Evolutionary conservation across 2,888 invertebrate genomes (phyloP), one percentile per base, ranked within the genome.

Genomic region (Netelia fuscicornis): DNA sequence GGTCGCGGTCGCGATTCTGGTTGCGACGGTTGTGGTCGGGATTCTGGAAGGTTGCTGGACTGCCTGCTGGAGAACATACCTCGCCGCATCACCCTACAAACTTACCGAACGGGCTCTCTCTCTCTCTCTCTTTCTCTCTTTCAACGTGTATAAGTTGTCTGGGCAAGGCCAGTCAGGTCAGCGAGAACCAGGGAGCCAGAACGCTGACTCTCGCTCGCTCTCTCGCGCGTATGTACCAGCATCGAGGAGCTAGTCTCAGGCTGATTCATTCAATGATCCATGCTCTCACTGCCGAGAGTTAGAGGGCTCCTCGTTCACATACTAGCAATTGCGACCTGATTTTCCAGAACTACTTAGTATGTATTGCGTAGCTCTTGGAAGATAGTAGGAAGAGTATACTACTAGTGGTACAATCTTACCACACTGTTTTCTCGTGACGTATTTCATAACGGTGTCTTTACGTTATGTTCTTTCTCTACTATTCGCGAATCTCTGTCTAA

Each of bases 331-430:
- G 85, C 81, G 86, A 81, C 89, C 87, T 87, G 90, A 89, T 90
- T 89, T 89, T 88, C 87, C 83, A 87, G 86, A 89, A 87, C 89
- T 87, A 88, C 87, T 91, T 89, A 85, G 84, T 89, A 90, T 90
- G 89, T 90, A 89, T 89, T 88, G 90, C 86, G 87, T 88, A 86
- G 79, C 85, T 82, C 81, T 68, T 48, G 52, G 48, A 65, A 76
- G 85, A 86, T 84, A 86, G 87, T 84, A 85, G 85, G 87, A 85
- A 80, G 76, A 83, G 79, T 81, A 83, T 83, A 77, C 77, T 60
- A 68, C 70, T 70, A 75, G 79, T 70, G 79, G 75, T 79, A 68
- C 70, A 54, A 79, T 37, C n/a, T 54, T 56, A 64, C 68, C 79
- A 74, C 78, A 76, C 74, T 78, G 85, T 75, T 84, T 80, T 86